Percentiles rank a stretch among this genome's conserved stretches.
Evolutionary conservation across 2,797 vertebrate species (phyloP).

Genomic region (Loris lydekkerianus): DNA sequence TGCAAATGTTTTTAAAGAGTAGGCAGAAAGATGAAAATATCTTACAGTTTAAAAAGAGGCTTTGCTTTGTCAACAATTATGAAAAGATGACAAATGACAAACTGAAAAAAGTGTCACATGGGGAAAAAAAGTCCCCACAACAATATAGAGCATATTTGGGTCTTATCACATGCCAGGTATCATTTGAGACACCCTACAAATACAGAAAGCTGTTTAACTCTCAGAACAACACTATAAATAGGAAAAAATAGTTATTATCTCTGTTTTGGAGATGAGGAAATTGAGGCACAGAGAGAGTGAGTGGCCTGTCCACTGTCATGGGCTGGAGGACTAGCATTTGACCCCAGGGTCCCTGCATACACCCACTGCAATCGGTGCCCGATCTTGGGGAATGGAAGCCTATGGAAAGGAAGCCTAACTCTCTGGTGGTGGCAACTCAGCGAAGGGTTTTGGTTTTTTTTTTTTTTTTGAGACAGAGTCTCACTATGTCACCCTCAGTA

Average conservation of each 20-base stretch:
- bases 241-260: not conserved
- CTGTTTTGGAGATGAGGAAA: not conserved
- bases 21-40: conserved; percentile 25
- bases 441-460: not conserved
- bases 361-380: not conserved
- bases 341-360: not conserved
- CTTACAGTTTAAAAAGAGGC: conserved; percentile 45
- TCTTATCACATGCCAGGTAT: not conserved
- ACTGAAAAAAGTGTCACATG: not conserved
- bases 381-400: not conserved
- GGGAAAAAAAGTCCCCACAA: not conserved
- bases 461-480: no score
- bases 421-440: not conserved
- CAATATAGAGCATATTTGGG: conserved; percentile 15
- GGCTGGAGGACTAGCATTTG: not conserved
- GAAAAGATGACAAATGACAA: conserved; percentile 57
- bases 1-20: conserved; percentile 57
- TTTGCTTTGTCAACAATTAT: conserved; percentile 62
- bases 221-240: not conserved
- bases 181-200: not conserved
- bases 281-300: not conserved
- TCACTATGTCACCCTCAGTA: no score
- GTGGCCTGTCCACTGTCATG: not conserved
- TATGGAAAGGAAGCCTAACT: not conserved
- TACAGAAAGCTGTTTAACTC: not conserved